These are phyloP conservation scores for Lysandra bellargus DNA, from an alignment of 2,888 invertebrate genomes.

Conservation along the genomic window DNA sequence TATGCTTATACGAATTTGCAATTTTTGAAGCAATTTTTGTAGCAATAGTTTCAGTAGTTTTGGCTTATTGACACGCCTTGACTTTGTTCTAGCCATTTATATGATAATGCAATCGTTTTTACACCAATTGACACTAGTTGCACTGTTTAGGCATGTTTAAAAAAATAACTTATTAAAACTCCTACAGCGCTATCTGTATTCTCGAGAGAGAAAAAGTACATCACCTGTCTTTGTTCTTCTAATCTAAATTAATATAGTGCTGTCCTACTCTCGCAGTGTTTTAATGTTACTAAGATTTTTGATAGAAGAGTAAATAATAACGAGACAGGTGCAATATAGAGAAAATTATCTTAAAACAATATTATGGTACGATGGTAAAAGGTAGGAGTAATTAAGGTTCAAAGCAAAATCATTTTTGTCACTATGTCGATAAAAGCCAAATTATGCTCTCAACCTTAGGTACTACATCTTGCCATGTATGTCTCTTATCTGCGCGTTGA, in stretches of 20 bases:
- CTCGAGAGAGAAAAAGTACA: not conserved
- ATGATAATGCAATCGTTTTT: not conserved
- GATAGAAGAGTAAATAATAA: not conserved
- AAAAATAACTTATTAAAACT: not conserved
- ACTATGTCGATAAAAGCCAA: too few species aligned
- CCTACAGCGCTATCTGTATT: not conserved
- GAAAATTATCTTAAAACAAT: too few species aligned
- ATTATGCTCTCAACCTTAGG: too few species aligned
- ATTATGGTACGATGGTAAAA: too few species aligned
- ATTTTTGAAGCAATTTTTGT: conserved; percentile 6
- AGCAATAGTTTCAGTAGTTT: not conserved
- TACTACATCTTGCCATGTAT: too few species aligned
- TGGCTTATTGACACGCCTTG: not conserved
- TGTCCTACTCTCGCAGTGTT: not conserved
- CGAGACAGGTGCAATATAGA: not conserved
- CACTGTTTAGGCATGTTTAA: not conserved
- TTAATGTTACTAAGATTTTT: not conserved
- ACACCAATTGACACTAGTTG: not conserved
- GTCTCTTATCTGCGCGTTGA: too few species aligned
- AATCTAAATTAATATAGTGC: not conserved
- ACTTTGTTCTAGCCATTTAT: not conserved
- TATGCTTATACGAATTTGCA: not conserved
- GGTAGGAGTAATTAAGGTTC: too few species aligned
- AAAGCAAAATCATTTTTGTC: too few species aligned
- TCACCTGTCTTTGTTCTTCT: conserved; percentile 4